Evolutionary conservation across 1,140 invertebrate species (phyloP).

Genomic region (Drosophila saltans): DNA sequence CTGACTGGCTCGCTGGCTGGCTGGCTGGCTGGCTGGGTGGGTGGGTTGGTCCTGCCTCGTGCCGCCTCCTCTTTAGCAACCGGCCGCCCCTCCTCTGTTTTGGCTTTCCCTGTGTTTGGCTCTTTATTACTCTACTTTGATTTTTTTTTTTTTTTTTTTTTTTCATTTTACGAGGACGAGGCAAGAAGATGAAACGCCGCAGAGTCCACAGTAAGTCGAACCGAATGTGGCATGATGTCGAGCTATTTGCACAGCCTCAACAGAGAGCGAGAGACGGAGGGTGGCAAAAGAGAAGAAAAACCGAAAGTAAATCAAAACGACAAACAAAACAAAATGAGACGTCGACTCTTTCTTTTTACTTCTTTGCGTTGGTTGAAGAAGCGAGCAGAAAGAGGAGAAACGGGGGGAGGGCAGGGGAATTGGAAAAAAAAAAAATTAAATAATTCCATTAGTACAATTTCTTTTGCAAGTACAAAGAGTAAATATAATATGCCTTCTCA

Average conservation of each 20-base stretch:
- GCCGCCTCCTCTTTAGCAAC: neutral
- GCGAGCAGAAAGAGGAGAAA: neutral
- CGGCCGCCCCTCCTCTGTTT: neutral
- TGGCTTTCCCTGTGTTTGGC: neutral
- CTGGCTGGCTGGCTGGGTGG: conserved; percentile 8
- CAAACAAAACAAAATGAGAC: conserved; percentile 77
- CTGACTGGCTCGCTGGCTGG: conserved; percentile 4
- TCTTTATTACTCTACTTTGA: conserved; percentile 50
- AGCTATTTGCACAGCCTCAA: conserved; percentile 69
- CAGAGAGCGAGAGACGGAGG: conserved; percentile 7
- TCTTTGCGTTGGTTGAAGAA: neutral
- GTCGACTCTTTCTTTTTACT: conserved; percentile 24
- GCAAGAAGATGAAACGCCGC: conserved; percentile 20
- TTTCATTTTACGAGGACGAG: conserved; percentile 9
- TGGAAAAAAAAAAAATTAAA: conserved; percentile 65
- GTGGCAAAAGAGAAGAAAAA: conserved; percentile 36
- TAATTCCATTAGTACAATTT: conserved; percentile 83
- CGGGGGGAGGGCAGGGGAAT: neutral
- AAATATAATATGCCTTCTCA: conserved; percentile 69
- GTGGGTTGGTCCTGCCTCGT: conserved; percentile 1
- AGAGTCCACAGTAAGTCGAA: conserved; percentile 15
- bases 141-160: conserved; percentile 22
- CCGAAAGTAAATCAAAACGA: conserved; percentile 74
- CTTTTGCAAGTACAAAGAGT: conserved; percentile 83
- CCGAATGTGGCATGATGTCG: conserved; percentile 23